Evolutionary conservation across 1,140 invertebrate species (phyloP), one percentile per base, ranked within the genome.

Genomic region (Zaprionus vittiger): DNA sequence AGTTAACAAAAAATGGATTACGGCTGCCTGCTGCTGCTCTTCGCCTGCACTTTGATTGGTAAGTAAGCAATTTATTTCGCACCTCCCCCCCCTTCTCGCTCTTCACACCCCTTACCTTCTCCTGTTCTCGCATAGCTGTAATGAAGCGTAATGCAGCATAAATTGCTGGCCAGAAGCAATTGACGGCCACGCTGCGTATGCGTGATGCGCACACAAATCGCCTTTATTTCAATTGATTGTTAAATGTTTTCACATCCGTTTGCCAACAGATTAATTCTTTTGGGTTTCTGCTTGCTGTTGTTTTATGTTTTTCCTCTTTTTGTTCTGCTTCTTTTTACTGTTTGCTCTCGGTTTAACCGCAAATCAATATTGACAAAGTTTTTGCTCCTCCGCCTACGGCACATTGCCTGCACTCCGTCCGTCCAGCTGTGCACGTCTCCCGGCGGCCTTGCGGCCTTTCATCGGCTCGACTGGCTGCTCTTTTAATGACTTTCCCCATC

Each of bases 361-460:
- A 90, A 89, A 89, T 89, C 84, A 89, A 89, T 89, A 89, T 90
- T 89, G 84, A 83, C 69, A 81, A 79, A 90, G 74, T 89, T 87
- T 90, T 71, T 37, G 62, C 62, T 22, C 44, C 17, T 64, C 28
- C 37, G 57, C 52, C 56, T 17, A 28, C 31, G 54, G 44, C 49
- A 20, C 14, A 55, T 34, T 34, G 31, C 31, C 31, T 34, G 31
- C 31, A 34, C 9, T 34, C 26, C 26, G 26, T 28, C 26, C 6
- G 26, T 28, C 26, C 26, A 7, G 26, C 26, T 28, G 6, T 28
- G 6, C 26, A 28, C 26, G 49, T 60, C 41, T 31, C 62, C 15
- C 44, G 52, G 64, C 9, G 9, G 7, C 38, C 38, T 41, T 41
- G 38, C 38, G 38, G 52, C 64, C 49, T 47, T 57, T 24, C 47